phyloP scores from a whole-genome alignment of 2,888 invertebrate genomes.

The Cyclophora albipunctata region DNA sequence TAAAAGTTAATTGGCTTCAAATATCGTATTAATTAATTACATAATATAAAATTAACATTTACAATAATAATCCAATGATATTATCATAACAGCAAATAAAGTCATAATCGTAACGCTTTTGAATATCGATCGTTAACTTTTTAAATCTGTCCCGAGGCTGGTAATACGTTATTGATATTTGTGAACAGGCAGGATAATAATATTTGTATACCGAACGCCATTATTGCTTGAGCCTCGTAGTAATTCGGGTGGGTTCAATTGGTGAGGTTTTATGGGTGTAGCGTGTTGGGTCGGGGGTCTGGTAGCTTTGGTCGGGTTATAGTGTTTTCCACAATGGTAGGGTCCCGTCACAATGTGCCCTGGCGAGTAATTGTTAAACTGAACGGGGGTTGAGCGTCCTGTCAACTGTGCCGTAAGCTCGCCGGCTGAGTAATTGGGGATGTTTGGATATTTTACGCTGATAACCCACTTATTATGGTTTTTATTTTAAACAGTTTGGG shows the following conservation, averaged over 20 bases:
- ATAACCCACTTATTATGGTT: conserved; percentile 5
- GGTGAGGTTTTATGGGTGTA: conserved; percentile 26
- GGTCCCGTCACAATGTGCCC: conserved; percentile 68
- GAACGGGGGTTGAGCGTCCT: conserved; percentile 69
- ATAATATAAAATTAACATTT: no score
- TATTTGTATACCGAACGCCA: conserved; percentile 63
- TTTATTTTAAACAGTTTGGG: no score
- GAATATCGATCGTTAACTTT: conserved; percentile 61
- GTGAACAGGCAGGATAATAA: conserved; percentile 72
- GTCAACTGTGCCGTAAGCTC: conserved; percentile 60
- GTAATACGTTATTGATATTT: conserved; percentile 75
- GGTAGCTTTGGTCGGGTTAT: conserved; percentile 35
- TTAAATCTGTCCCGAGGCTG: conserved; percentile 65
- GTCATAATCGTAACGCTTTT: conserved; percentile 31
- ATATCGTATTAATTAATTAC: no score
- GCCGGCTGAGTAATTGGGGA: conserved; percentile 45
- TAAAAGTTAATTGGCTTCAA: no score
- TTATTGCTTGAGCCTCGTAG: conserved; percentile 30
- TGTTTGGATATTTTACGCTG: conserved; percentile 18
- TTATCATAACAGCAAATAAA: conserved; percentile 35
- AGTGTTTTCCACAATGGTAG: conserved; percentile 68
- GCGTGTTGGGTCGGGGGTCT: conserved; percentile 27
- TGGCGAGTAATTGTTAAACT: conserved; percentile 72
- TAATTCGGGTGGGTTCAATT: conserved; percentile 1
- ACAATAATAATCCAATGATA: no score